Percentiles rank a stretch among this genome's conserved stretches.
Conservation (phyloP, 23 tunicate genomes). For the Halocynthia roretzi region DNA sequence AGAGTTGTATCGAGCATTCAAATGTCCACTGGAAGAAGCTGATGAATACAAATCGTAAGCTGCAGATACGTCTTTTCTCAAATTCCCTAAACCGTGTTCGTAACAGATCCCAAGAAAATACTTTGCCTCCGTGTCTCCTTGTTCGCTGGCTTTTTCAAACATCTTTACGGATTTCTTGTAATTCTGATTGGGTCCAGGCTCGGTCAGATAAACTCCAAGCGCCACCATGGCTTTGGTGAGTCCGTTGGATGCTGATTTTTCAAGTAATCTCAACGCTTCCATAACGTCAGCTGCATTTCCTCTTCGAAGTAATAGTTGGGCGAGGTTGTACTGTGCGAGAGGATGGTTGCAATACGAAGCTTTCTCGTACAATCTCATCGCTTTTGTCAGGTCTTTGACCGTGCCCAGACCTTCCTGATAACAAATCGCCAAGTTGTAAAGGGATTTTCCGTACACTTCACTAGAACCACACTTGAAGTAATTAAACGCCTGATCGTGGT, state of each 20-base stretch:
- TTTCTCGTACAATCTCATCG: background rate
- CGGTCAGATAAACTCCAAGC: background rate
- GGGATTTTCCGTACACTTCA: constrained; percentile 6
- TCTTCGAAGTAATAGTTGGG: background rate
- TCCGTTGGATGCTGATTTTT: background rate
- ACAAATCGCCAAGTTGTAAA: constrained; percentile 1
- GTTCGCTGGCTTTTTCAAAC: background rate
- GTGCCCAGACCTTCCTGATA: constrained; percentile 4
- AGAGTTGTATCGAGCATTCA: background rate
- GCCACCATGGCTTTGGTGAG: background rate
- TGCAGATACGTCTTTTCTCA: background rate
- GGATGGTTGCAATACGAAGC: background rate
- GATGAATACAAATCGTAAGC: constrained; percentile 10
- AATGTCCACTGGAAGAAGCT: background rate
- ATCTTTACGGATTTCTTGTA: constrained; percentile 1
- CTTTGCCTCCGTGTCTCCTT: background rate
- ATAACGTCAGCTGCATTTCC: background rate
- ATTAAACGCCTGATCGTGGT: background rate
- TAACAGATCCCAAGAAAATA: constrained; percentile 1
- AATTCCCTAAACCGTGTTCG: background rate
- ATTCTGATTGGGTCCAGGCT: background rate
- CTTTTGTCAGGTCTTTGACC: background rate
- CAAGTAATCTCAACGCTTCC: background rate
- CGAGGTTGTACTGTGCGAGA: constrained; percentile 3
- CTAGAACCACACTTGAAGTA: background rate